A percentile compares a stretch with the other conserved stretches of the same genome.
phyloP scores from a whole-genome alignment of 2,888 invertebrate genomes.

The Caenorhabditis sp. region DNA sequence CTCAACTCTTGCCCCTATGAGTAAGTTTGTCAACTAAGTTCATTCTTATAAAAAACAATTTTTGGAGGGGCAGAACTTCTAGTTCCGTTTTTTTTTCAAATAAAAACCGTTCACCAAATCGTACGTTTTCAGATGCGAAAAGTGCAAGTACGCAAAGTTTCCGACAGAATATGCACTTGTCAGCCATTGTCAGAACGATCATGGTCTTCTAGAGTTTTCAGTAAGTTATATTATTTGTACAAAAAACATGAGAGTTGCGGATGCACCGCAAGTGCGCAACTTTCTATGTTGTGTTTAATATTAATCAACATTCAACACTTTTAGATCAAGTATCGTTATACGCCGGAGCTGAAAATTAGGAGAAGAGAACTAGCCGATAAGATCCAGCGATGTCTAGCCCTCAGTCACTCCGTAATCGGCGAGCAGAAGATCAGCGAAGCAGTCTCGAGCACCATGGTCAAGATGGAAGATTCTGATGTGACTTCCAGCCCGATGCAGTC shows the following conservation, averaged over 20 bases:
- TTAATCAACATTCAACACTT: not conserved
- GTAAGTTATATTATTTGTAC: too few relatives aligned
- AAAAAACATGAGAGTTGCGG: too few relatives aligned
- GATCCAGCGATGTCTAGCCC: conserved; percentile 4
- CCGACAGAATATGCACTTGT: conserved; percentile 70
- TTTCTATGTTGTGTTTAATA: not conserved
- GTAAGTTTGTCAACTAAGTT: conserved; percentile 37
- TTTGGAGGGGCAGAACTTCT: too few relatives aligned
- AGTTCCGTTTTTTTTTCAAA: too few relatives aligned
- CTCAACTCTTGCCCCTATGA: conserved; percentile 59
- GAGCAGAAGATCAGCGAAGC: conserved; percentile 7
- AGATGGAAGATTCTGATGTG: not conserved
- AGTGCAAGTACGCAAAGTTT: conserved; percentile 70
- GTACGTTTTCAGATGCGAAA: conserved; percentile 69
- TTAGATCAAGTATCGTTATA: conserved; percentile 55
- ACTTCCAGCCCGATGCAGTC: not conserved
- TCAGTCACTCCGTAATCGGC: not conserved
- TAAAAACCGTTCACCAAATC: too few relatives aligned
- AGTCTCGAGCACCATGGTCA: conserved; percentile 24
- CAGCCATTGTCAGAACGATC: conserved; percentile 63
- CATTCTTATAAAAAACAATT: too few relatives aligned
- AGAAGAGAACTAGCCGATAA: conserved; percentile 27
- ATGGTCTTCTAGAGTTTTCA: conserved; percentile 64
- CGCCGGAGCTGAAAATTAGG: conserved; percentile 27
- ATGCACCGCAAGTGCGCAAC: too few relatives aligned